A percentile compares a stretch with the other conserved stretches of the same genome.
phyloP scores from a whole-genome alignment of 1,140 invertebrate species.

The Ceratosolen solmsi region DNA sequence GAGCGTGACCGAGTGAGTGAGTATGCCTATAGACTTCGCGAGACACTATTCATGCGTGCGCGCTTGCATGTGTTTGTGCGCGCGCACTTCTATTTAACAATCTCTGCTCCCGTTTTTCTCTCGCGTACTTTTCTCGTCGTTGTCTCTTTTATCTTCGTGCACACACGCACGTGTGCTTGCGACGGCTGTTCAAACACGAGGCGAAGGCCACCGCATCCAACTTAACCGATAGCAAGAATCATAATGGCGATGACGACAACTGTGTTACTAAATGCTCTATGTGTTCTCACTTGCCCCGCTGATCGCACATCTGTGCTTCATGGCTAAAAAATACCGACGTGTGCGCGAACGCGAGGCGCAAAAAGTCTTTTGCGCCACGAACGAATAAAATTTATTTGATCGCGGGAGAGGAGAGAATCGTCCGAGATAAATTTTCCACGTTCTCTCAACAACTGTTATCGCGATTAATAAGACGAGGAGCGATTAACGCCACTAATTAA shows the following conservation, averaged over 20 bases:
- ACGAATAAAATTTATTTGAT: too few species aligned
- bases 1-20: background rate
- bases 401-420: too few species aligned
- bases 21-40: conserved; percentile 18
- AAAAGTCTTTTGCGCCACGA: too few species aligned
- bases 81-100: background rate
- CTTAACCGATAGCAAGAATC: background rate
- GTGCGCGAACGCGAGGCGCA: too few species aligned
- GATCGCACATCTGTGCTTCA: too few species aligned
- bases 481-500: too few species aligned
- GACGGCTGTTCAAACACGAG: conserved; percentile 3
- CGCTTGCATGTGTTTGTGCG: background rate
- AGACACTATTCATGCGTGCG: conserved; percentile 6
- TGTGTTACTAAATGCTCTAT: too few species aligned
- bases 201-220: background rate
- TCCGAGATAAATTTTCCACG: too few species aligned
- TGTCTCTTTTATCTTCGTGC: conserved; percentile 1
- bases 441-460: too few species aligned
- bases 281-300: too few species aligned
- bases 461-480: too few species aligned
- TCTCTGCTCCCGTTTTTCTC: conserved; percentile 35
- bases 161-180: background rate
- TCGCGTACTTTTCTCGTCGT: background rate
- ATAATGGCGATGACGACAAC: background rate
- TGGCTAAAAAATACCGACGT: too few species aligned